These are phyloP conservation scores for Troides oblongomaculatus DNA, from an alignment of 2,888 invertebrate genomes.

Conservation along the genomic window DNA sequence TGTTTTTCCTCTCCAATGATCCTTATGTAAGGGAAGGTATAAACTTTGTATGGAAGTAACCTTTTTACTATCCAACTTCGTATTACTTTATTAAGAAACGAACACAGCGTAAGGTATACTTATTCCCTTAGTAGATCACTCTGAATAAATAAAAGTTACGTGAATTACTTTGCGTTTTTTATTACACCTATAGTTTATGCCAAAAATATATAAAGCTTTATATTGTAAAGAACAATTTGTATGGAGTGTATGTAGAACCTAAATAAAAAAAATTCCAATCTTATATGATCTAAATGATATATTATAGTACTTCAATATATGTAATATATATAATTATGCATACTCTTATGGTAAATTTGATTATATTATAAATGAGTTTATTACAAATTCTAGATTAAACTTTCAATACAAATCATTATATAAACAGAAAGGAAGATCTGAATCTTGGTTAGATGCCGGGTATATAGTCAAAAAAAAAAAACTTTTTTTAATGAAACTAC, in stretches of 20 bases:
- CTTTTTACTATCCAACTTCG: conserved; percentile 30
- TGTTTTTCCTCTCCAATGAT: conserved; percentile 36
- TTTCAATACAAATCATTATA: no score
- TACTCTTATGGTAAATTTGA: no score
- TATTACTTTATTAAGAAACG: conserved; percentile 30
- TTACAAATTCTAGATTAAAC: no score
- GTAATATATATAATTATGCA: no score
- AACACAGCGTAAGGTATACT: conserved; percentile 11
- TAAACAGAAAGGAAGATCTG: no score
- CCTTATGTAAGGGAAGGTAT: conserved; percentile 28
- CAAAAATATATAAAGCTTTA: background rate
- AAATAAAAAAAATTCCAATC: no score
- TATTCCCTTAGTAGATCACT: conserved; percentile 17
- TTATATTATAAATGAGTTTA: no score
- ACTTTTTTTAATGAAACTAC: no score
- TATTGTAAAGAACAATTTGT: background rate
- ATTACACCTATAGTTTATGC: background rate
- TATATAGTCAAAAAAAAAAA: no score
- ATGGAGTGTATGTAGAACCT: background rate
- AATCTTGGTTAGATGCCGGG: no score
- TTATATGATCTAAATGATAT: no score
- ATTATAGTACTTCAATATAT: no score
- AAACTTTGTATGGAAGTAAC: conserved; percentile 28
- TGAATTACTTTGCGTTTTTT: conserved; percentile 23
- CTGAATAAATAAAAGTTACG: conserved; percentile 26